A percentile compares a stretch with the other conserved stretches of the same genome.
Conservation (phyloP, 2,113 vertebrate species). For the Apaloderma vittatum region DNA sequence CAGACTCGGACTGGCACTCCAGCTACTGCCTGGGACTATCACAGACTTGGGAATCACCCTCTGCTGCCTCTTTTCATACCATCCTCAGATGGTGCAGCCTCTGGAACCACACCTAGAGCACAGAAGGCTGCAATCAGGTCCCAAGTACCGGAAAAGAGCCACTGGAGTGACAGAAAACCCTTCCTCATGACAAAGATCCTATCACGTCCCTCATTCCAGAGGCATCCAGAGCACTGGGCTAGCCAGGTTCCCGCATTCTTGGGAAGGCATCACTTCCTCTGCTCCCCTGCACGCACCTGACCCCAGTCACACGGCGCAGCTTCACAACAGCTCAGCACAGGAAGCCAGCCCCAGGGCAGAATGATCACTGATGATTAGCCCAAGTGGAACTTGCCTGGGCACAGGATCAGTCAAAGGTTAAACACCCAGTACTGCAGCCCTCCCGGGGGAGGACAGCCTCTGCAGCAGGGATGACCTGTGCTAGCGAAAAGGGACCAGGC, state of each 20-base stretch:
- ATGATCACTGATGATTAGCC: background rate
- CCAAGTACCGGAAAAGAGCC: background rate
- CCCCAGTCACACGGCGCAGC: background rate
- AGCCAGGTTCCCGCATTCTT: constrained; percentile 15
- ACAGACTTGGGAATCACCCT: background rate
- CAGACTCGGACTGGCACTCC: background rate
- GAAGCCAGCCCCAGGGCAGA: background rate
- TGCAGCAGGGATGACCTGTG: fast-evolving
- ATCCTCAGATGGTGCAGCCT: background rate
- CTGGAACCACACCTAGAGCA: background rate
- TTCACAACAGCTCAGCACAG: background rate
- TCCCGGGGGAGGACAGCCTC: too few relatives aligned
- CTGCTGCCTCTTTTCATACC: background rate
- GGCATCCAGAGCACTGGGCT: background rate
- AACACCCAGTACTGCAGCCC: too few relatives aligned
- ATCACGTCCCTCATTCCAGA: background rate
- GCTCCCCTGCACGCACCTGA: background rate
- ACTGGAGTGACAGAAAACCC: background rate
- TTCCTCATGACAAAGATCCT: background rate
- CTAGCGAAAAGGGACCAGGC: fast-evolving
- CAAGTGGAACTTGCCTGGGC: background rate
- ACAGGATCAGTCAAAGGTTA: background rate
- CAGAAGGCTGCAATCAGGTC: background rate
- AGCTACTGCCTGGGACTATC: background rate
- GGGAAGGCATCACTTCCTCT: constrained; percentile 56